These are phyloP conservation scores for Penaeus indicus DNA, from an alignment of 1,140 invertebrate species.

Conservation along the genomic window DNA sequence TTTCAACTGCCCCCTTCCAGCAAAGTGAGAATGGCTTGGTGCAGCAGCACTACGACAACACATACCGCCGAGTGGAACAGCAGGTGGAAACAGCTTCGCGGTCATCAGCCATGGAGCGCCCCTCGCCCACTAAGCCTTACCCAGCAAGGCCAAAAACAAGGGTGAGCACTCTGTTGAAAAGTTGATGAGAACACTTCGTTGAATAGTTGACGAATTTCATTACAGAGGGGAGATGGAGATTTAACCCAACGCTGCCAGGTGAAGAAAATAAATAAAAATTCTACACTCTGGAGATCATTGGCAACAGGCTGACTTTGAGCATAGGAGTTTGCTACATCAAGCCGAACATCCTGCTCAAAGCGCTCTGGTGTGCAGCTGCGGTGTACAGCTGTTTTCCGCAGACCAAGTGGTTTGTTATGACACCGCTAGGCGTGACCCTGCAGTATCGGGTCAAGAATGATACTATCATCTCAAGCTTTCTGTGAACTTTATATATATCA, in stretches of 20 bases:
- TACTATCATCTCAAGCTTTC: too few species aligned
- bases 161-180: constrained; percentile 10
- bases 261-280: too few species aligned
- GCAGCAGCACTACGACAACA: constrained; percentile 49
- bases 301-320: too few species aligned
- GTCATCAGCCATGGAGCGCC: constrained; percentile 23
- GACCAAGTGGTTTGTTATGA: too few species aligned
- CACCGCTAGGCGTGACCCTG: too few species aligned
- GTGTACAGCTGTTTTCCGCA: too few species aligned
- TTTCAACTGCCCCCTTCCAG: not conserved
- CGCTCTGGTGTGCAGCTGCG: not conserved
- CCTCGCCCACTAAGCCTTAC: constrained; percentile 56
- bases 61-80: constrained; percentile 50
- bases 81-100: constrained; percentile 42
- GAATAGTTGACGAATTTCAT: not conserved
- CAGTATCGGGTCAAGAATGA: too few species aligned
- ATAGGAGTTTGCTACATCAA: too few species aligned
- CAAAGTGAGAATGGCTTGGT: constrained; percentile 33
- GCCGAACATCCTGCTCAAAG: not conserved
- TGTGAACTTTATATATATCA: too few species aligned
- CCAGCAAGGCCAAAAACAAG: constrained; percentile 50
- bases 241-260: not conserved
- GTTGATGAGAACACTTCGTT: not conserved
- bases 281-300: too few species aligned
- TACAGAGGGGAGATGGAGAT: not conserved